A percentile compares a stretch with the other conserved stretches of the same genome.
Conservation (phyloP, 2,888 invertebrate genomes). For the Synanthedon myopaeformis region DNA sequence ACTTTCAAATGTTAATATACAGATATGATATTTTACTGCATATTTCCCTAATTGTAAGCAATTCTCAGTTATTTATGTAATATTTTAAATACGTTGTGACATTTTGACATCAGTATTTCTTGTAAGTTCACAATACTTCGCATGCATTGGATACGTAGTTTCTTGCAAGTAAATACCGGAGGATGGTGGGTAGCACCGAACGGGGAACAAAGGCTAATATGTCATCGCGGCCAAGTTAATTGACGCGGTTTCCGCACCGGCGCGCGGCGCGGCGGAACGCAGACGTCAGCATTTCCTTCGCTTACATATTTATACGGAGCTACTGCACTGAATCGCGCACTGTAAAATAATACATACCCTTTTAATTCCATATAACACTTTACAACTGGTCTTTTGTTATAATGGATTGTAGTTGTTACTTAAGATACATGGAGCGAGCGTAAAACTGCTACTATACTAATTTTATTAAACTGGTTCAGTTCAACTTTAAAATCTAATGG, state of each 20-base stretch:
- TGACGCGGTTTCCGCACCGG: constrained; percentile 66
- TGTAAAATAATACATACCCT: constrained; percentile 22
- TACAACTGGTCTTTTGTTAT: background rate
- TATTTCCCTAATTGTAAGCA: too few species aligned
- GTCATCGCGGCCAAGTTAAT: constrained; percentile 66
- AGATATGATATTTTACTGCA: too few species aligned
- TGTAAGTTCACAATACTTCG: background rate
- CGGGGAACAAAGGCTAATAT: constrained; percentile 65
- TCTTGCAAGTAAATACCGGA: constrained; percentile 44
- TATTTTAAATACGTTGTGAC: too few species aligned
- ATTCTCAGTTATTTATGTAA: too few species aligned
- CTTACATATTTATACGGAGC: constrained; percentile 58
- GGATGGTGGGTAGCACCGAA: constrained; percentile 17
- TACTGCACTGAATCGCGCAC: constrained; percentile 19
- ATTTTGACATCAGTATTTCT: too few species aligned
- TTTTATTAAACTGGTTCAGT: too few species aligned
- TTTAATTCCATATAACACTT: constrained; percentile 15
- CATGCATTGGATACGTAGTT: constrained; percentile 15
- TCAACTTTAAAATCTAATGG: too few species aligned
- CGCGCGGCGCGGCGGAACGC: constrained; percentile 55
- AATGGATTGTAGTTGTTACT: too few species aligned
- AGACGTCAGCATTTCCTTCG: constrained; percentile 60
- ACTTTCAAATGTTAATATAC: too few species aligned
- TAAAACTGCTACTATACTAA: too few species aligned
- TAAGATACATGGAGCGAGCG: too few species aligned